Conservation (phyloP, 2,113 vertebrate species). For the Strix aluco region DNA sequence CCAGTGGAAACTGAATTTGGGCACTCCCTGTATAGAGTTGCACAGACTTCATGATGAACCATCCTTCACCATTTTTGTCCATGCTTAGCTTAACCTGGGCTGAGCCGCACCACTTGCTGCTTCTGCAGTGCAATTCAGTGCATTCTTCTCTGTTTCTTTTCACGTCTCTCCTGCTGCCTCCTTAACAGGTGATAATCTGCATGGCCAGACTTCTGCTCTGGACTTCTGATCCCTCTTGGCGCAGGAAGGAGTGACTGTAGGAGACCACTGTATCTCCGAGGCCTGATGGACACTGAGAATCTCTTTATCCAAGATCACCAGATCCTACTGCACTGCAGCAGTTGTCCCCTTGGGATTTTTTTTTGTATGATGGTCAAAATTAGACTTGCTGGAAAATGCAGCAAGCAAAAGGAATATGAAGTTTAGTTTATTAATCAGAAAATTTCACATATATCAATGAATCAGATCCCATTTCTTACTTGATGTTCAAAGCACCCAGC, state of each 20-base stretch:
- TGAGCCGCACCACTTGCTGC: neutral
- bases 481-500: neutral
- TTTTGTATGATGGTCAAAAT: neutral
- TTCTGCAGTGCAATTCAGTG: neutral
- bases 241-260: neutral
- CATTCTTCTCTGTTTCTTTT: neutral
- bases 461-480: neutral
- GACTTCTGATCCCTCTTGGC: neutral
- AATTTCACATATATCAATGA: neutral
- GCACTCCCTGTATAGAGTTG: neutral
- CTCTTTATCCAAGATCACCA: neutral
- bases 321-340: neutral
- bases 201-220: neutral
- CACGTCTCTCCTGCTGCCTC: neutral
- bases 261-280: fast-evolving
- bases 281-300: neutral
- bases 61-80: neutral
- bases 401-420: neutral
- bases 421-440: neutral
- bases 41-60: neutral
- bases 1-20: neutral
- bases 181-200: neutral
- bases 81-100: neutral
- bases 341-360: neutral
- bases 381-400: neutral